Conservation (phyloP, 2,113 vertebrate genomes). For the Alligator mississippiensis region DNA sequence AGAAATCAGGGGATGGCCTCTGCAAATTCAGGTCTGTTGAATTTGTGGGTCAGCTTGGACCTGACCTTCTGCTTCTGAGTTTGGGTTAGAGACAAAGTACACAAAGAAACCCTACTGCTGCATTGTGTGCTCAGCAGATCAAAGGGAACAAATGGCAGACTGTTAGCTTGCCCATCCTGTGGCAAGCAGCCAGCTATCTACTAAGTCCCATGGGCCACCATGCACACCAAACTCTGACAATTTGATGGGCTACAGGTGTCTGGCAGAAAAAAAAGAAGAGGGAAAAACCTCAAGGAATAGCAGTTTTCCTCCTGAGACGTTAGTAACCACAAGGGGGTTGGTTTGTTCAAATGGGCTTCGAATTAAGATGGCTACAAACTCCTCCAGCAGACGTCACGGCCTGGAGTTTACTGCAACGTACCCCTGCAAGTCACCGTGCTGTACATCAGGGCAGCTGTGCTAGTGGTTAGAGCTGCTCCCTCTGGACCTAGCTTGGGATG, state of each 20-base stretch:
- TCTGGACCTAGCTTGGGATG: not conserved
- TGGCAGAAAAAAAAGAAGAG: no score
- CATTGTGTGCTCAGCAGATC: not conserved
- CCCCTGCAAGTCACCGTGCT: fast-evolving
- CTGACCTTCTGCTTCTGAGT: not conserved
- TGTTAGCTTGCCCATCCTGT: not conserved
- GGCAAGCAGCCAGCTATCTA: not conserved
- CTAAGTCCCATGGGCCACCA: not conserved
- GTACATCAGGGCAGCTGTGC: fast-evolving
- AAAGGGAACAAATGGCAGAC: not conserved
- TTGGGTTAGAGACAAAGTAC: not conserved
- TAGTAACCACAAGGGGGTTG: no score
- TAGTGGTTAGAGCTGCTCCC: not conserved
- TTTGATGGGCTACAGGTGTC: not conserved
- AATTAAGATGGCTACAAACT: not conserved
- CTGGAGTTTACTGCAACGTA: not conserved
- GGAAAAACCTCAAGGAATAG: no score
- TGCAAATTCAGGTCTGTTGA: not conserved
- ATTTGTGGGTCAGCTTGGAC: not conserved
- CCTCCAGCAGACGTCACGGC: fast-evolving
- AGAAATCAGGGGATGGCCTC: not conserved
- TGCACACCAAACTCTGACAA: not conserved
- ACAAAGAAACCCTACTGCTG: not conserved
- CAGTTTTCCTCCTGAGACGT: no score
- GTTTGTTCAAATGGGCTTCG: no score